These are phyloP conservation scores for Pristionchus arcanus DNA, from an alignment of 2,888 invertebrate genomes.

Conservation along the genomic window DNA sequence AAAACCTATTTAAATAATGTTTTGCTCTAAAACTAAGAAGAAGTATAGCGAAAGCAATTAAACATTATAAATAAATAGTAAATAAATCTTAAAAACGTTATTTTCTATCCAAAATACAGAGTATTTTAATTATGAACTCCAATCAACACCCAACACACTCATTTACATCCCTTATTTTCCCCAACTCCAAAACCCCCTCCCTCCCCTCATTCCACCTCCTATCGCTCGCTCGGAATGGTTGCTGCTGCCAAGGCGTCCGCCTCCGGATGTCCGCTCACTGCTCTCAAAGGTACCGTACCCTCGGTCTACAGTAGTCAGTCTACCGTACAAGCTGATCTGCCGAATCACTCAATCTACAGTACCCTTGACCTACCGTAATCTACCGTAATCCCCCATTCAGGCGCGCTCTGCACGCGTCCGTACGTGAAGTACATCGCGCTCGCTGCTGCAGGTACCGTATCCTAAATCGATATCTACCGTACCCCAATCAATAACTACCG, in stretches of 20 bases:
- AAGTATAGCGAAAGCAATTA: too few relatives aligned
- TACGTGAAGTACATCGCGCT: not conserved
- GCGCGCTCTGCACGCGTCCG: not conserved
- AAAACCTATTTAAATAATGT: not conserved
- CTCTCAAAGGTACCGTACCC: constrained; percentile 6
- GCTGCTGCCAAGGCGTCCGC: not conserved
- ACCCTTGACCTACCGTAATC: not conserved
- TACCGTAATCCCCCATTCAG: not conserved
- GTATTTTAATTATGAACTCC: too few relatives aligned
- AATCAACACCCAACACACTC: not conserved
- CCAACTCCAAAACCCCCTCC: not conserved
- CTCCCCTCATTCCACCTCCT: not conserved
- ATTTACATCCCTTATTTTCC: not conserved
- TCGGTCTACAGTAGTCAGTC: not conserved
- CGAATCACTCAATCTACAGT: too few relatives aligned
- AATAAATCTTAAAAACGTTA: too few relatives aligned
- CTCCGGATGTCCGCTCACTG: not conserved
- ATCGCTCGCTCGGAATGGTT: not conserved
- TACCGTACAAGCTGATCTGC: too few relatives aligned
- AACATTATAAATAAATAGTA: too few relatives aligned
- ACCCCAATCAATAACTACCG: not conserved
- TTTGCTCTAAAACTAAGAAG: too few relatives aligned
- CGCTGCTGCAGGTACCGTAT: not conserved
- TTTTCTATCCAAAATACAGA: too few relatives aligned
- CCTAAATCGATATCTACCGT: not conserved